A percentile compares a stretch with the other conserved stretches of the same genome.
Evolutionary conservation across 2,113 vertebrate species (phyloP).

Genomic region (Carassius carassius): DNA sequence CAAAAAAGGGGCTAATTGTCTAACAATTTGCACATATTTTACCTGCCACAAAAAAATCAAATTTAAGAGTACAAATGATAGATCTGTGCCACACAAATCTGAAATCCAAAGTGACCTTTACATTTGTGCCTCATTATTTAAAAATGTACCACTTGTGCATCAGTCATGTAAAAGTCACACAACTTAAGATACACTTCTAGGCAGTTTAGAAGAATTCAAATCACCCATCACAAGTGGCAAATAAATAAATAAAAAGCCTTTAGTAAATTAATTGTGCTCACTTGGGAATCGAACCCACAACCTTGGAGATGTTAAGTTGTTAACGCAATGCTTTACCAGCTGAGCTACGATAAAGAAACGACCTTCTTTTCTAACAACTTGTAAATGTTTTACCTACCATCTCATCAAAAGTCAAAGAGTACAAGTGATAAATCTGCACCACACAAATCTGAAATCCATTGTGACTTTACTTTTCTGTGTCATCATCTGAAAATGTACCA

Average conservation of each 20-base stretch:
- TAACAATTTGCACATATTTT: neutral
- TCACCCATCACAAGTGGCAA: neutral
- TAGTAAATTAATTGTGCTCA: no score
- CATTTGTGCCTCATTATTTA: neutral
- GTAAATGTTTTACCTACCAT: neutral
- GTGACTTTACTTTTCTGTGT: conserved; percentile 26
- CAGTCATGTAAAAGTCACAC: neutral
- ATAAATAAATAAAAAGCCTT: neutral
- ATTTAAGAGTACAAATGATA: neutral
- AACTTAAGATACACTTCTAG: neutral
- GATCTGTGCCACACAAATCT: neutral
- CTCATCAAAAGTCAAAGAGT: neutral
- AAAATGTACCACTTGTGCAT: neutral
- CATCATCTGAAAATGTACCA: conserved; percentile 27
- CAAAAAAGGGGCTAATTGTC: no score
- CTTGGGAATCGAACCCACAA: neutral
- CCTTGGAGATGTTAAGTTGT: neutral
- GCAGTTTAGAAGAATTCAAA: neutral
- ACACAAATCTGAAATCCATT: conserved; percentile 14
- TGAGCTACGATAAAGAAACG: no score
- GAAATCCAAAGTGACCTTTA: conserved; percentile 24
- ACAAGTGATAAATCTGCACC: conserved; percentile 8
- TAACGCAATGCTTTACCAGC: neutral
- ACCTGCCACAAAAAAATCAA: neutral
- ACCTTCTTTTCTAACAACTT: neutral